Conservation (phyloP, 2,888 invertebrate genomes). For the Phaonia tiefii region DNA sequence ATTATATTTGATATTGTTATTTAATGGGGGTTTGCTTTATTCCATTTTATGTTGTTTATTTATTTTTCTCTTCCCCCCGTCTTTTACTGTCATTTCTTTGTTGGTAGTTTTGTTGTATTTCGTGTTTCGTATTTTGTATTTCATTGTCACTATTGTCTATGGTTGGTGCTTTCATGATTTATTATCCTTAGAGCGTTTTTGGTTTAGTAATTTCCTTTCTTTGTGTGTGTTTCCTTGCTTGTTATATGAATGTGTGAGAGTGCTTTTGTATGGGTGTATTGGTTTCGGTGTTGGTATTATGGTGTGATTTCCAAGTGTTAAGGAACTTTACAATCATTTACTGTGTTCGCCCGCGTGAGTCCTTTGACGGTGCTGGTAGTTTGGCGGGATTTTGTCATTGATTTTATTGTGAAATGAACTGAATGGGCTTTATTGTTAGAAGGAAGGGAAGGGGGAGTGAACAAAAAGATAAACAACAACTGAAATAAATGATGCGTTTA, state of each 20-base stretch:
- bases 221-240: background rate
- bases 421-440: conserved; percentile 5
- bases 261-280: background rate
- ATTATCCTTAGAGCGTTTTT: conserved; percentile 10
- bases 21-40: background rate
- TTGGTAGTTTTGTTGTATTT: background rate
- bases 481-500: background rate
- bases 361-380: background rate
- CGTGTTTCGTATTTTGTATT: background rate
- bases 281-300: background rate
- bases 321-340: background rate
- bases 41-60: background rate
- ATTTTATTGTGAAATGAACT: background rate
- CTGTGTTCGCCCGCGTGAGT: background rate
- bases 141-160: background rate
- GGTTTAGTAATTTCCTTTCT: background rate
- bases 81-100: background rate
- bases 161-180: conserved; percentile 8
- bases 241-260: background rate
- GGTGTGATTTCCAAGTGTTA: conserved; percentile 10
- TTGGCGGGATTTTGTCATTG: conserved; percentile 15
- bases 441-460: no score
- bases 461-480: no score
- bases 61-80: background rate
- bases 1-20: background rate